Conservation (phyloP, 1,140 invertebrate genomes). For the Paracyclopina nana region DNA sequence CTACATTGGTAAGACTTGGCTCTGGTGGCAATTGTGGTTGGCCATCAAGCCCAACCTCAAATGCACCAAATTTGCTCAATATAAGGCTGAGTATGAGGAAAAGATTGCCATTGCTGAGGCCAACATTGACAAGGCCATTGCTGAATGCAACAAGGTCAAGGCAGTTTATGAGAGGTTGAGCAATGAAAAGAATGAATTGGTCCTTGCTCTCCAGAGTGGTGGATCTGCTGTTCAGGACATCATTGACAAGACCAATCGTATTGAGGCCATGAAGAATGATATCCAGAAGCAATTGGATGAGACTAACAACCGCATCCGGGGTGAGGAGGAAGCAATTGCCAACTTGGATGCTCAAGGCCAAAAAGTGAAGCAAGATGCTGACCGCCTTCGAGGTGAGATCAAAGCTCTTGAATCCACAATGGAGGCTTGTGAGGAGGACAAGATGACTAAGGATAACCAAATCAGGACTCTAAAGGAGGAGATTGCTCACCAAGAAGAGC, state of each 20-base stretch:
- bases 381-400: slow-evolving; percentile 75
- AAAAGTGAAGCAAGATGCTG: slow-evolving; percentile 42
- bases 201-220: slow-evolving; percentile 55
- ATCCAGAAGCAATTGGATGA: slow-evolving; percentile 13
- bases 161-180: slow-evolving; percentile 53
- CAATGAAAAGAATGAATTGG: slow-evolving; percentile 76
- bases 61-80: slow-evolving; percentile 63
- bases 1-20: slow-evolving; percentile 93
- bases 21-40: slow-evolving; percentile 99
- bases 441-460: slow-evolving; percentile 95
- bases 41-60: slow-evolving; percentile 97
- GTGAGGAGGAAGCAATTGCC: not conserved
- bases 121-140: slow-evolving; percentile 84
- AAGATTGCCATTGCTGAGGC: slow-evolving; percentile 38
- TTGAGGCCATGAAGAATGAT: slow-evolving; percentile 7
- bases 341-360: not conserved
- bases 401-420: slow-evolving; percentile 80
- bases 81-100: slow-evolving; percentile 76
- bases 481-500: slow-evolving; percentile 94
- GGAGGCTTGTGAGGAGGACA: slow-evolving; percentile 59
- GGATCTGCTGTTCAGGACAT: slow-evolving; percentile 9
- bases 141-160: slow-evolving; percentile 86
- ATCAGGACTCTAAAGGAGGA: slow-evolving; percentile 97
- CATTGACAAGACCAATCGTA: slow-evolving; percentile 9
- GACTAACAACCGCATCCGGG: slow-evolving; percentile 1